Percentiles rank a stretch among this genome's conserved stretches.
phyloP scores from a whole-genome alignment of 2,888 invertebrate species.

The Carabus problematicus region DNA sequence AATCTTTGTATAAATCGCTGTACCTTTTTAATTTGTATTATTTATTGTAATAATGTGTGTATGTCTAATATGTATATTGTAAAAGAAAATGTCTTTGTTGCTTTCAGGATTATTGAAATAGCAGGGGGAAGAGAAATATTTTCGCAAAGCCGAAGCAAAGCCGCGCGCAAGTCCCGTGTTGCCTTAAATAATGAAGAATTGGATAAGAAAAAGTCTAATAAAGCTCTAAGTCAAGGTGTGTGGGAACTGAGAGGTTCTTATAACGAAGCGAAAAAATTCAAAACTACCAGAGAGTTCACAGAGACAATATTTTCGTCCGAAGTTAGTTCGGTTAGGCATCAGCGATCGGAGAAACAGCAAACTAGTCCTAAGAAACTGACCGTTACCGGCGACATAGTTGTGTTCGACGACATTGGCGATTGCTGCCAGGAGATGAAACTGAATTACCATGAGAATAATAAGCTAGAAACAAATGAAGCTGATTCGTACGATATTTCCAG shows the following conservation, averaged over 20 bases:
- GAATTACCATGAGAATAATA: conserved; percentile 38
- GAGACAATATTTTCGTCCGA: conserved; percentile 70
- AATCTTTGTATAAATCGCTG: conserved; percentile 5
- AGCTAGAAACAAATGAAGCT: conserved; percentile 26
- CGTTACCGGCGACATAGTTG: conserved; percentile 78
- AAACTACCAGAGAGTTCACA: conserved; percentile 64
- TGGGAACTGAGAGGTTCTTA: conserved; percentile 67
- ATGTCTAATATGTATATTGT: not conserved
- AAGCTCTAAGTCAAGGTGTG: conserved; percentile 64
- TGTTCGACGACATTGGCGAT: conserved; percentile 86
- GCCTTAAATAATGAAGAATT: conserved; percentile 59
- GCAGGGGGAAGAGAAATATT: conserved; percentile 86
- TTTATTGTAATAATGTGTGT: conserved; percentile 41
- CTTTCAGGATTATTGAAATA: conserved; percentile 71
- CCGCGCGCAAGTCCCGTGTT: conserved; percentile 71
- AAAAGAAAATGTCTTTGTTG: not conserved
- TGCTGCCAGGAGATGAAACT: conserved; percentile 72
- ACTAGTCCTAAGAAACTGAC: conserved; percentile 68
- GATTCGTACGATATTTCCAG: conserved; percentile 51
- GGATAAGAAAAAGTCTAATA: conserved; percentile 59
- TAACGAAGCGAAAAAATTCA: conserved; percentile 55
- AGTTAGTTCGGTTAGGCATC: conserved; percentile 66
- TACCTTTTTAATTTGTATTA: conserved; percentile 16
- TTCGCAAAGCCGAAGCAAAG: conserved; percentile 82
- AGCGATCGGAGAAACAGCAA: conserved; percentile 51